Evolutionary conservation across 2,888 invertebrate genomes (phyloP).

Genomic region (Operophtera brumata): DNA sequence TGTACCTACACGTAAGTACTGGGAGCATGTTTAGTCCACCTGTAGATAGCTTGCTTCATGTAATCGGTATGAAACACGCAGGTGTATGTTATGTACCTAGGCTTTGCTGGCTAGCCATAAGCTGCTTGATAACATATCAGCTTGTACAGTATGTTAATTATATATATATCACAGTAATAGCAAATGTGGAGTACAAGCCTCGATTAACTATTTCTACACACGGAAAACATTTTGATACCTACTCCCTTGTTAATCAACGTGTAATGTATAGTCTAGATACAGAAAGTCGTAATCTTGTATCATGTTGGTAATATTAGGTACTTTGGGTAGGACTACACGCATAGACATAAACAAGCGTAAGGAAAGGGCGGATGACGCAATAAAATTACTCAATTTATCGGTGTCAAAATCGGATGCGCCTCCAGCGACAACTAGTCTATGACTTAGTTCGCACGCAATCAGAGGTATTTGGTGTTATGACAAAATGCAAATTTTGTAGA

Average conservation of each 20-base stretch:
- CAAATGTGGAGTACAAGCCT: conserved; percentile 18
- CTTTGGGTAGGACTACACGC: neutral
- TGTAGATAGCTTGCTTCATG: neutral
- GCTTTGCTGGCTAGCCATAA: neutral
- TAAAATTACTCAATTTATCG: too few relatives aligned
- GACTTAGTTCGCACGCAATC: too few relatives aligned
- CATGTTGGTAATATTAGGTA: neutral
- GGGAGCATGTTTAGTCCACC: conserved; percentile 10
- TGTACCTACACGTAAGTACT: too few relatives aligned
- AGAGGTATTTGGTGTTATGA: too few relatives aligned
- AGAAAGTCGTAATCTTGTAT: conserved; percentile 1
- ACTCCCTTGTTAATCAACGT: conserved; percentile 23
- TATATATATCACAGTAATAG: conserved; percentile 18
- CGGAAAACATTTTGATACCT: conserved; percentile 28
- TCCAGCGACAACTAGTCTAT: too few relatives aligned
- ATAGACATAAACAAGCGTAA: neutral
- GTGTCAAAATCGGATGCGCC: too few relatives aligned
- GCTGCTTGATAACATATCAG: conserved; percentile 18
- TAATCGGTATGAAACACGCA: too few relatives aligned
- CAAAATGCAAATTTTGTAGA: too few relatives aligned
- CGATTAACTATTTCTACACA: conserved; percentile 28
- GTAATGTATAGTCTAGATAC: conserved; percentile 25
- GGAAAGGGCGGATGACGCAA: too few relatives aligned
- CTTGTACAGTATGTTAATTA: conserved; percentile 27
- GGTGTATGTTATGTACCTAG: too few relatives aligned